Base-by-base conservation (phyloP, 2,888 invertebrate genomes). In the Eupithecia centaureata region DNA sequence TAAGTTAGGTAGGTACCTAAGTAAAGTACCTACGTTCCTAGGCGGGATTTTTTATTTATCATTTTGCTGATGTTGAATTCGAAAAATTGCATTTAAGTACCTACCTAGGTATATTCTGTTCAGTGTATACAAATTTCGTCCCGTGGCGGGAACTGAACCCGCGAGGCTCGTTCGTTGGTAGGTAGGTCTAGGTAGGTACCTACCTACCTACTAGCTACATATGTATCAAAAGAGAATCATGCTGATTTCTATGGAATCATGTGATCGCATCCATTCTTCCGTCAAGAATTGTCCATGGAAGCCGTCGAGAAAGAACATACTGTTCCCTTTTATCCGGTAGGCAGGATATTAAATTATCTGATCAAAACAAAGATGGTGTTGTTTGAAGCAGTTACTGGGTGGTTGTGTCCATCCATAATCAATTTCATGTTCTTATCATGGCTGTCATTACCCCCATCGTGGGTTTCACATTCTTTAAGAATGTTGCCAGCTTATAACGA, bases 401-500 rank as follows among this genome's bases (percentile, higher is more conserved):
- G 47, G 47, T 47, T 47, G 10, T n/a, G 12, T 47, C 22, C 10
- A 27, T 47, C 22, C 10, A 27, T 51, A 25, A 25, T 52, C 52
- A 52, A 27, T 52, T 52, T 52, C 27, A 27, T 22, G 18, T 38
- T 38, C 38, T 38, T 38, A 38, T 38, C 38, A 38, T n/a, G n/a
- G 38, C 38, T 38, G n/a, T 38, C 38, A 38, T n/a, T 5, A n/a
- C 38, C 7, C 32, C 32, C 7, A 1, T 1, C 42, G 18, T 18
- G 10, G 42, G 18, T 42, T 2, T 12, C 42, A 52, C 52, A 52
- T 52, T 52, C 52, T 27, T 27, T 52, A 12, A 27, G 5, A 15
- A 27, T 52, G 52, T 52, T 52, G 52, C 52, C 52, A 52, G 52
- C 52, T 52, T 27, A 7, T 52, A 10, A 15, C 15, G 15, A 51